These are phyloP conservation scores for Drosophila austrosaltans DNA, from an alignment of 2,888 invertebrate genomes.

Conservation along the genomic window DNA sequence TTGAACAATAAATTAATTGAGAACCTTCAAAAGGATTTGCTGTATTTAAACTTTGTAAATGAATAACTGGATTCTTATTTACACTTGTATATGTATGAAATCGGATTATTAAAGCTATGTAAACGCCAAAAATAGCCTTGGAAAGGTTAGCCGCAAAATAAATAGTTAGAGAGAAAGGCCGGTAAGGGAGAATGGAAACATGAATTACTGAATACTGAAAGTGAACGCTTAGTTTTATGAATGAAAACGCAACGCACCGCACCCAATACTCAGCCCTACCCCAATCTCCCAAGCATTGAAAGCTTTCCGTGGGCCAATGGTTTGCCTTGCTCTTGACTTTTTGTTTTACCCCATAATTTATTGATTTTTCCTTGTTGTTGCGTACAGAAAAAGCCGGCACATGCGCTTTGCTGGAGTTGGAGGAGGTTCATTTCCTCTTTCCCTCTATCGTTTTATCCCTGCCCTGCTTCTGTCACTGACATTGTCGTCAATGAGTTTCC, in stretches of 20 bases:
- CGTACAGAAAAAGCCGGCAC: conserved; percentile 49
- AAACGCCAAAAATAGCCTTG: conserved; percentile 73
- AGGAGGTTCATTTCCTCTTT: neutral
- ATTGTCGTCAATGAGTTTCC: conserved; percentile 46
- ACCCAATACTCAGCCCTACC: conserved; percentile 18
- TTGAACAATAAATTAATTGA: too few species aligned
- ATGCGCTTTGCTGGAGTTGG: conserved; percentile 61
- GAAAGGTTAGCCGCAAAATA: conserved; percentile 30
- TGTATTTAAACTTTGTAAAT: neutral
- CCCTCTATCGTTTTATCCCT: neutral
- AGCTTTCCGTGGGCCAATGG: conserved; percentile 46
- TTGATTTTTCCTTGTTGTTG: conserved; percentile 64
- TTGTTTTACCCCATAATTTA: conserved; percentile 75
- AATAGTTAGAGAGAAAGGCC: neutral
- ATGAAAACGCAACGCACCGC: conserved; percentile 57
- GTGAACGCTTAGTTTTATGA: conserved; percentile 66
- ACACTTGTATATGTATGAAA: neutral
- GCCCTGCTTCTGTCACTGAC: conserved; percentile 32
- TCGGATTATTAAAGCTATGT: neutral
- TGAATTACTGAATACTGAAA: conserved; percentile 58
- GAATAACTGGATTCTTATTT: neutral
- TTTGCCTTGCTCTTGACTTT: conserved; percentile 81
- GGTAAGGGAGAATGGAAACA: neutral
- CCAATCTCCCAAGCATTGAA: neutral
- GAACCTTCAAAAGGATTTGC: neutral